phyloP scores from a whole-genome alignment of 2,797 vertebrate species.

The Acanthurus leucopareius region DNA sequence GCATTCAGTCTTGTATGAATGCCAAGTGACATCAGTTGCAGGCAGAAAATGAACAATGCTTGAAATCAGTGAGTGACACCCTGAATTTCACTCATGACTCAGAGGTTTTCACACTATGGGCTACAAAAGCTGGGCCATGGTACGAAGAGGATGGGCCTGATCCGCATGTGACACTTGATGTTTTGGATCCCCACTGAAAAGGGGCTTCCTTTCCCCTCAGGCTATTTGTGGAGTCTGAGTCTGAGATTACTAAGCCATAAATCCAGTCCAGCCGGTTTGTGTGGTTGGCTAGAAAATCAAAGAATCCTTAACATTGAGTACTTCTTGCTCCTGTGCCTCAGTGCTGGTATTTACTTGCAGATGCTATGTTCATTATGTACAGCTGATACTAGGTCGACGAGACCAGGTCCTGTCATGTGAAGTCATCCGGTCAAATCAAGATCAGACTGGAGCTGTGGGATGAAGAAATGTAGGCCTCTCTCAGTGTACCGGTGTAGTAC shows the following conservation, averaged over 20 bases:
- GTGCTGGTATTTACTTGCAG: background rate
- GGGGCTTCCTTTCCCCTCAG: background rate
- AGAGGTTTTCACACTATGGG: background rate
- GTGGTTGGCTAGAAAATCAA: accelerated
- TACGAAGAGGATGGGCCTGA: background rate
- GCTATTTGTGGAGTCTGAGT: constrained; percentile 13
- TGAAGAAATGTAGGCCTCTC: too few species aligned
- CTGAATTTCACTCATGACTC: background rate
- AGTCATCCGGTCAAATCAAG: background rate
- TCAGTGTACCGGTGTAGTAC: background rate
- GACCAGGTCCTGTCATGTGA: background rate
- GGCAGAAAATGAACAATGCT: too few species aligned
- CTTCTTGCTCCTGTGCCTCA: background rate
- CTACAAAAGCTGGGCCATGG: too few species aligned
- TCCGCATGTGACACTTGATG: background rate
- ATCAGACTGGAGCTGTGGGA: background rate
- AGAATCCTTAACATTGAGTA: background rate
- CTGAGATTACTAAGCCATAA: background rate
- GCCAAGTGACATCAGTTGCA: background rate
- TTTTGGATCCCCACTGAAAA: background rate
- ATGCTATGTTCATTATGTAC: background rate
- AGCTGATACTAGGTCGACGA: too few species aligned
- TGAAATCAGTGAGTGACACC: background rate
- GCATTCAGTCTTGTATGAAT: background rate
- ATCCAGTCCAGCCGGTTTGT: constrained; percentile 31